phyloP scores from a whole-genome alignment of 2,888 invertebrate species.

The Piscicola geometra region DNA sequence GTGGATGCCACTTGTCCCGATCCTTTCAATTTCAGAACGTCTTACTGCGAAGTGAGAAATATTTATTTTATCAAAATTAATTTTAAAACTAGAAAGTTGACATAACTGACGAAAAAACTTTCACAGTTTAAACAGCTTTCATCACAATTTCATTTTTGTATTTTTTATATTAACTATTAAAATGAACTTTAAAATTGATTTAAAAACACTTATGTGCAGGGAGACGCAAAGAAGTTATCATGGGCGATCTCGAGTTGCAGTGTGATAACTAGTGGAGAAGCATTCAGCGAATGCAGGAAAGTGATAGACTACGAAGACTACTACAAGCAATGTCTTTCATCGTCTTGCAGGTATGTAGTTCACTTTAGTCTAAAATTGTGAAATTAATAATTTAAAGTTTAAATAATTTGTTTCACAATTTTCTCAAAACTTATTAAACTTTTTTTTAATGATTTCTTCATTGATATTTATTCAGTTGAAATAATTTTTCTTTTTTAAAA shows the following conservation, averaged over 20 bases:
- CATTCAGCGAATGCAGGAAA: conserved; percentile 17
- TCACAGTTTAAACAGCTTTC: not conserved
- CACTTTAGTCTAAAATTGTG: too few species aligned
- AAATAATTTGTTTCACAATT: too few species aligned
- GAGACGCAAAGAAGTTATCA: conserved; percentile 13
- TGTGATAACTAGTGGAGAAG: conserved; percentile 12
- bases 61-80: not conserved
- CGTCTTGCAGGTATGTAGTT: conserved; percentile 23
- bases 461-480: not conserved
- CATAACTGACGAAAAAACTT: not conserved
- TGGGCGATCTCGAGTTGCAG: conserved; percentile 24
- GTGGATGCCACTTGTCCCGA: conserved; percentile 25
- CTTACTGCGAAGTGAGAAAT: conserved; percentile 22
- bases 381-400: too few species aligned
- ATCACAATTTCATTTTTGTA: not conserved
- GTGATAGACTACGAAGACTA: conserved; percentile 20
- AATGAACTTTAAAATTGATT: not conserved
- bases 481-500: not conserved
- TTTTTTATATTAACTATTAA: not conserved
- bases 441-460: too few species aligned
- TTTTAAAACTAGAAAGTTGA: too few species aligned
- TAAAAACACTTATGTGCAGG: conserved; percentile 8
- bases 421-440: too few species aligned
- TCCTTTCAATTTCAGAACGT: not conserved
- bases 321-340: conserved; percentile 14